A percentile compares a stretch with the other conserved stretches of the same genome.
phyloP scores from a whole-genome alignment of 2,113 vertebrate genomes.

The Narcine bancroftii region DNA sequence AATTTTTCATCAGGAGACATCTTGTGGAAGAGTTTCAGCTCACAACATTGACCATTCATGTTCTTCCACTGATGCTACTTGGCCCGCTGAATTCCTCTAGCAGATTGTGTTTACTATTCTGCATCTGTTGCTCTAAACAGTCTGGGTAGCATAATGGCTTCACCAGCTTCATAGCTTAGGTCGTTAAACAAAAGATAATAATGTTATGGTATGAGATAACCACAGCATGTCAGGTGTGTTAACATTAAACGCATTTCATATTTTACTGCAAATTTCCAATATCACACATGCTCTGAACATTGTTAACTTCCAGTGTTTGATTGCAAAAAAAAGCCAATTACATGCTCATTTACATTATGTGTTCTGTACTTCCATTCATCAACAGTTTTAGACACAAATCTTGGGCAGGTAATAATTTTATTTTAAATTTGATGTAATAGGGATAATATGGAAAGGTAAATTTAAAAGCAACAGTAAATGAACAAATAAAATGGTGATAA shows the following conservation, averaged over 20 bases:
- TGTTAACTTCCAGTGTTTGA: not conserved
- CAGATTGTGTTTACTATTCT: too few relatives aligned
- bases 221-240: not conserved
- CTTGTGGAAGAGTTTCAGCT: too few relatives aligned
- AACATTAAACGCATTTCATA: not conserved
- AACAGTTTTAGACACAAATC: not conserved
- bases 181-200: not conserved
- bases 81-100: too few relatives aligned
- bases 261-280: not conserved
- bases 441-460: not conserved
- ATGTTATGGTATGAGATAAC: not conserved
- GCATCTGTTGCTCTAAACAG: not conserved
- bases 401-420: not conserved
- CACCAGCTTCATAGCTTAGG: not conserved
- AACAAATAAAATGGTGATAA: not conserved
- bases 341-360: not conserved
- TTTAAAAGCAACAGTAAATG: not conserved
- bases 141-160: slow-evolving; percentile 2
- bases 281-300: not conserved
- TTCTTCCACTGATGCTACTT: too few relatives aligned
- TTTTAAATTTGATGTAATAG: not conserved
- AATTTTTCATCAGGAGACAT: too few relatives aligned
- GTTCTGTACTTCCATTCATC: not conserved
- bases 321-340: not conserved
- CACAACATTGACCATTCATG: too few relatives aligned